phyloP scores from a whole-genome alignment of 2,113 vertebrate genomes.

The Lamprotornis superbus region DNA sequence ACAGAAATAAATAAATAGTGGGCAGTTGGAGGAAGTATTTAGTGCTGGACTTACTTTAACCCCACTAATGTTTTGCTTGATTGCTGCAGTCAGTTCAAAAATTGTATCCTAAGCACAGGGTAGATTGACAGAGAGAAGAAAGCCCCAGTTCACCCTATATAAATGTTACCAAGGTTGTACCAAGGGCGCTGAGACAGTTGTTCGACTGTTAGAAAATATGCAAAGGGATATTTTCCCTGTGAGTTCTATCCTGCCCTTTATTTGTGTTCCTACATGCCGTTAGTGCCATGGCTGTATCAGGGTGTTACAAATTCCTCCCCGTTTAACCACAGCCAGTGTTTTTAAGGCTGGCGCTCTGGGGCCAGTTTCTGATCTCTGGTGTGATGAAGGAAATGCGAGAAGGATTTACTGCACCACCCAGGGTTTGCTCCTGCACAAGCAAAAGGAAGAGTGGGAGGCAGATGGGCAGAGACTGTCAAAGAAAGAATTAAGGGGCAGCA shows the following conservation, averaged over 20 bases:
- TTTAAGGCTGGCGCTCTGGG: not conserved
- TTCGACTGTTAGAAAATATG: not conserved
- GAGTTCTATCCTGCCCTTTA: not conserved
- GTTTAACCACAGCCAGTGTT: not conserved
- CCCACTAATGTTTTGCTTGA: not conserved
- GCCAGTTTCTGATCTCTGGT: not conserved
- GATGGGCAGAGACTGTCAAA: not conserved
- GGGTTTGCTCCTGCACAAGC: not conserved
- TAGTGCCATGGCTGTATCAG: not conserved
- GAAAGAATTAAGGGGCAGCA: not conserved
- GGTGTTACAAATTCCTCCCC: not conserved
- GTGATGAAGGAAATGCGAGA: not conserved
- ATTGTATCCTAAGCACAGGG: not conserved
- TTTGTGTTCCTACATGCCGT: not conserved
- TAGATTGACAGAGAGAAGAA: not conserved
- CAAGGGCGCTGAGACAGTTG: not conserved
- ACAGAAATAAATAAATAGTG: not conserved
- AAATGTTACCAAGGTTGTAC: not conserved
- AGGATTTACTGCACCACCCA: not conserved
- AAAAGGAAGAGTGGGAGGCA: not conserved
- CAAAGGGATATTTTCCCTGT: not conserved
- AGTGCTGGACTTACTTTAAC: not conserved
- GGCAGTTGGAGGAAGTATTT: not conserved
- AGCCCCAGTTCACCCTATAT: not conserved
- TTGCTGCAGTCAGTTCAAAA: not conserved